Evolutionary conservation across 2,113 vertebrate genomes (phyloP), one percentile per base, ranked within the genome.

Genomic region (Syrrhaptes paradoxus): DNA sequence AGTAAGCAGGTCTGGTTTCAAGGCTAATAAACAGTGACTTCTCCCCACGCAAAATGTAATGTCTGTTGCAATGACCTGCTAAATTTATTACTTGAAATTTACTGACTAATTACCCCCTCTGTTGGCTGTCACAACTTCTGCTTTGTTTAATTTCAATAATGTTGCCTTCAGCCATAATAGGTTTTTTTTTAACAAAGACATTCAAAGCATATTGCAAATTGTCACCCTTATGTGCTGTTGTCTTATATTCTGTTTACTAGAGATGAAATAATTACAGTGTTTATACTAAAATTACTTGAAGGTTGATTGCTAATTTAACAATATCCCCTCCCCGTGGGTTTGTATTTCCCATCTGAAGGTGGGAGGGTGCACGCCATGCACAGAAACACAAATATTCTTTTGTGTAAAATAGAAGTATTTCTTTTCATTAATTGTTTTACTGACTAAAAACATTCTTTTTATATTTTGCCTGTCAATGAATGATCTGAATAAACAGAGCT

Each of bases 251-350:
- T 96, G 90, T 93, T 96, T 91, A 85, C 63, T 73, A 86, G 76
- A 95, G 93, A 96, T 75, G 74, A 91, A 94, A 88, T 94, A 92
- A 96, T 96, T 92, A 95, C 92, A 90, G 91, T 89, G 90, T 90
- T 95, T 94, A 85, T 93, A 89, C 65, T 57, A 88, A 95, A 89
- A 85, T 89, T 75, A 94, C 88, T 93, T 67, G 84, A 90, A 95
- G 93, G 92, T 89, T 95, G 91, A 96, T 81, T 93, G 96, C 90
- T 93, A 90, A 89, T 84, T 96, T 91, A 87, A 96, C 62, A 93
- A 88, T 93, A 91, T 61, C 38, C 90, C 81, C 61, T 87, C 75
- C 87, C 85, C 85, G 89, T 77, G 86, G 89, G 88, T 93, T 93
- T 93, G 20, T 94, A 83, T 84, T 89, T 86, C 79, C 63, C 85